A percentile compares a stretch with the other conserved stretches of the same genome.
phyloP scores from a whole-genome alignment of 2,888 invertebrate species.

The Sialis fuliginosa region DNA sequence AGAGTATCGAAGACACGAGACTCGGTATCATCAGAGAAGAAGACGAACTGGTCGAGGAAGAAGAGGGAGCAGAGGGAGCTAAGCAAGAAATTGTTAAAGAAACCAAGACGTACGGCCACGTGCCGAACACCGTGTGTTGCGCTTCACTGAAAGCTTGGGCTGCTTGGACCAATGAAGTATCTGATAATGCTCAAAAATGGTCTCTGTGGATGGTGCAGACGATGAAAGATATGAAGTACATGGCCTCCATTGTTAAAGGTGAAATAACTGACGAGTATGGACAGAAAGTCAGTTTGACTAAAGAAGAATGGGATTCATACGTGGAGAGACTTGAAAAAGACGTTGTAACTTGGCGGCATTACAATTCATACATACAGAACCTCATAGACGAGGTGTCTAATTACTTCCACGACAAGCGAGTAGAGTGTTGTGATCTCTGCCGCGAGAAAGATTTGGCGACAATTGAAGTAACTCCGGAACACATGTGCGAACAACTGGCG shows the following conservation, averaged over 20 bases:
- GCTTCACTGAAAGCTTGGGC: conserved; percentile 22
- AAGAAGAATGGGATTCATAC: conserved; percentile 17
- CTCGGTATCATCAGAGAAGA: background rate
- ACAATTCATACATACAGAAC: conserved; percentile 20
- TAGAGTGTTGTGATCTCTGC: conserved; percentile 21
- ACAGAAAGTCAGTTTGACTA: conserved; percentile 9
- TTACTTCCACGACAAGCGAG: conserved; percentile 17
- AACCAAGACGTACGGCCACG: conserved; percentile 10
- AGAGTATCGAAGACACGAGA: background rate
- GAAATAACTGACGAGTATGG: background rate
- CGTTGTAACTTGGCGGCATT: conserved; percentile 19
- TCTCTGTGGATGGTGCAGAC: conserved; percentile 20
- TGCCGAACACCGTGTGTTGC: conserved; percentile 20
- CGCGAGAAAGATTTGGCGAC: conserved; percentile 20
- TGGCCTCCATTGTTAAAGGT: conserved; percentile 15
- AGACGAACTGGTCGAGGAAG: background rate
- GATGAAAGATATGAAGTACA: conserved; percentile 17
- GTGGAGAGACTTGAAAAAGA: conserved; percentile 17
- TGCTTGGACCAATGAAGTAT: conserved; percentile 20
- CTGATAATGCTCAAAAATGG: conserved; percentile 22
- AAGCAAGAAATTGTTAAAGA: background rate
- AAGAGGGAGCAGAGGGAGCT: background rate
- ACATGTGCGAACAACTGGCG: conserved; percentile 18
- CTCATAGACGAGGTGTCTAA: conserved; percentile 18
- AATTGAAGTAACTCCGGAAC: conserved; percentile 19